Percentiles rank a stretch among this genome's conserved stretches.
Conservation (phyloP, 2,888 invertebrate genomes). For the Scelioninae gen. 1 region DNA sequence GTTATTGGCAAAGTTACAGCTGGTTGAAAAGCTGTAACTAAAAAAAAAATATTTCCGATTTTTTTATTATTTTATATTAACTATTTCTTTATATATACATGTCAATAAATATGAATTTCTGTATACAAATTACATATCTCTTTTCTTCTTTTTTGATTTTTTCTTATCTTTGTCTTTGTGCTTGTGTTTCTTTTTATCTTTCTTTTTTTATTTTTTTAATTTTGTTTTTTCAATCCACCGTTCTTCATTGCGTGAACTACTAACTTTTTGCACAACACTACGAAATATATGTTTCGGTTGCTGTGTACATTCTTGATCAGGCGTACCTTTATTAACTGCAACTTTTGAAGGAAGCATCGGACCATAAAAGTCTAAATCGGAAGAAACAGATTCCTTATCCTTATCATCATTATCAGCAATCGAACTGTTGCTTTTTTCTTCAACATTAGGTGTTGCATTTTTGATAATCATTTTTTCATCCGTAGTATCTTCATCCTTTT, state of each 20-base stretch:
- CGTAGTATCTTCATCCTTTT: slow-evolving; percentile 21
- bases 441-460: slow-evolving; percentile 20
- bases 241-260: slow-evolving; percentile 60
- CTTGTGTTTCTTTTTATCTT: slow-evolving; percentile 81
- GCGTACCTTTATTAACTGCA: slow-evolving; percentile 60
- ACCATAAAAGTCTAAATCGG: slow-evolving; percentile 85
- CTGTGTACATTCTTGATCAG: neutral
- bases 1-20: no score
- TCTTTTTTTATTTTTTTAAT: slow-evolving; percentile 79
- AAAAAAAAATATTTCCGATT: no score
- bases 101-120: no score
- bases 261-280: slow-evolving; percentile 74
- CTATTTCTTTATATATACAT: no score
- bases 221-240: slow-evolving; percentile 78
- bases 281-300: slow-evolving; percentile 74
- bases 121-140: no score
- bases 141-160: slow-evolving; percentile 73
- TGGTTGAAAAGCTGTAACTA: no score
- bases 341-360: slow-evolving; percentile 86
- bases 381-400: neutral
- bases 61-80: no score
- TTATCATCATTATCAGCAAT: neutral
- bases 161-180: slow-evolving; percentile 76
- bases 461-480: neutral
- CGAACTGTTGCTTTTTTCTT: neutral